Conservation (phyloP, 2,888 invertebrate species). For the Cyclophora albipunctata region DNA sequence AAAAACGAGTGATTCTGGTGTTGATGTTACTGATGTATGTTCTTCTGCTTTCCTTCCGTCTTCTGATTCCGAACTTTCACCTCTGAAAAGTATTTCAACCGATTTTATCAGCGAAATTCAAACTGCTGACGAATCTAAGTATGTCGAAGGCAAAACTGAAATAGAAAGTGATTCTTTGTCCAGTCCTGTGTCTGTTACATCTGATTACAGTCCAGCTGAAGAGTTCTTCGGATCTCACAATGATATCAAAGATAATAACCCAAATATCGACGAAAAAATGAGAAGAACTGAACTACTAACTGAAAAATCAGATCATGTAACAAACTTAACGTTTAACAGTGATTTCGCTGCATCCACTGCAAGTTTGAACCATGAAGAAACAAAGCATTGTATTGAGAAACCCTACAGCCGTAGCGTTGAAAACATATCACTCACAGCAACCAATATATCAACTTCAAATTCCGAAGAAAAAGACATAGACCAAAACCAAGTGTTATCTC, state of each 20-base stretch:
- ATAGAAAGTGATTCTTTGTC: slow-evolving; percentile 23
- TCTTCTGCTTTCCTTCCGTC: slow-evolving; percentile 28
- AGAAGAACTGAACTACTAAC: no score
- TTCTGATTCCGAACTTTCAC: slow-evolving; percentile 34
- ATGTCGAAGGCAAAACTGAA: not conserved
- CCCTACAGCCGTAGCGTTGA: slow-evolving; percentile 54
- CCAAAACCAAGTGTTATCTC: slow-evolving; percentile 45
- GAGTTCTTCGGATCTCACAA: slow-evolving; percentile 20
- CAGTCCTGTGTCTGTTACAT: slow-evolving; percentile 27
- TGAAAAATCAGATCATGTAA: not conserved
- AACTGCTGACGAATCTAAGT: not conserved
- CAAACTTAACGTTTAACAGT: slow-evolving; percentile 21
- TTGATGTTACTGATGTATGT: slow-evolving; percentile 36
- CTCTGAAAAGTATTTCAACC: slow-evolving; percentile 23
- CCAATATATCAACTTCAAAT: slow-evolving; percentile 18
- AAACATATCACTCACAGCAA: slow-evolving; percentile 35
- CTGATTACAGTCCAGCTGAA: slow-evolving; percentile 22
- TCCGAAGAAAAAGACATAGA: slow-evolving; percentile 39
- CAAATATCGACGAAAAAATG: no score
- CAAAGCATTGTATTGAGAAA: slow-evolving; percentile 26
- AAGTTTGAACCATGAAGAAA: slow-evolving; percentile 43
- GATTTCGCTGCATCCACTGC: slow-evolving; percentile 43
- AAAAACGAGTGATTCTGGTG: slow-evolving; percentile 45
- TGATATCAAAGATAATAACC: not conserved
- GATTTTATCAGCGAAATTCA: slow-evolving; percentile 7